Evolutionary conservation across 2,797 vertebrate species (phyloP).

Genomic region (Chelidonichthys spinosus): DNA sequence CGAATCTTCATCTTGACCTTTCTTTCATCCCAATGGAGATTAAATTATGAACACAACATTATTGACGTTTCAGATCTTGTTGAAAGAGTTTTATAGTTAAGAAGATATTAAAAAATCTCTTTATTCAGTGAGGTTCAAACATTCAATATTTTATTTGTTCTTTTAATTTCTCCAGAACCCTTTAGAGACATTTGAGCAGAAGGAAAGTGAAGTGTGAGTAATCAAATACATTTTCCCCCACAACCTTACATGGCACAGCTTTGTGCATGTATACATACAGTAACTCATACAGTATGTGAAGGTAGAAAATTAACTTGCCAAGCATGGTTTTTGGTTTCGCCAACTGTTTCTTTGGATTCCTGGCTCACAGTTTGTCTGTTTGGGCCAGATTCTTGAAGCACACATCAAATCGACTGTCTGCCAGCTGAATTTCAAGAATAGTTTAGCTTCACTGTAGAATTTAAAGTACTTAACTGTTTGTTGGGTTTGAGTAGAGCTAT

Average conservation of each 20-base stretch:
- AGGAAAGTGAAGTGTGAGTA: constrained; percentile 31
- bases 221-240: constrained; percentile 13
- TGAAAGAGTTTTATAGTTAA: constrained; percentile 40
- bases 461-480: constrained; percentile 72
- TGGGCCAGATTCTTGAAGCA: constrained; percentile 78
- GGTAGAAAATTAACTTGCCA: constrained; percentile 50
- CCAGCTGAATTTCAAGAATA: constrained; percentile 83
- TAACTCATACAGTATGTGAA: not conserved
- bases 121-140: constrained; percentile 47
- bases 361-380: constrained; percentile 71
- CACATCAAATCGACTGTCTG: constrained; percentile 74
- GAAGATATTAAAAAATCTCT: constrained; percentile 45
- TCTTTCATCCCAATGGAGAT: constrained; percentile 25
- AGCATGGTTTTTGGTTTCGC: constrained; percentile 62
- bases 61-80: constrained; percentile 24
- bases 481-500: constrained; percentile 44
- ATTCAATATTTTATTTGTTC: constrained; percentile 32
- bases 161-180: constrained; percentile 45
- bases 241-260: not conserved
- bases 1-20: constrained; percentile 7
- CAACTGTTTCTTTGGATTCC: constrained; percentile 72
- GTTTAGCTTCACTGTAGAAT: constrained; percentile 70
- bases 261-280: not conserved
- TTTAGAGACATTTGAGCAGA: constrained; percentile 30
- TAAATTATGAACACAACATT: constrained; percentile 6